Evolutionary conservation across 2,888 invertebrate species (phyloP).

Genomic region (Odontomyia ornata): DNA sequence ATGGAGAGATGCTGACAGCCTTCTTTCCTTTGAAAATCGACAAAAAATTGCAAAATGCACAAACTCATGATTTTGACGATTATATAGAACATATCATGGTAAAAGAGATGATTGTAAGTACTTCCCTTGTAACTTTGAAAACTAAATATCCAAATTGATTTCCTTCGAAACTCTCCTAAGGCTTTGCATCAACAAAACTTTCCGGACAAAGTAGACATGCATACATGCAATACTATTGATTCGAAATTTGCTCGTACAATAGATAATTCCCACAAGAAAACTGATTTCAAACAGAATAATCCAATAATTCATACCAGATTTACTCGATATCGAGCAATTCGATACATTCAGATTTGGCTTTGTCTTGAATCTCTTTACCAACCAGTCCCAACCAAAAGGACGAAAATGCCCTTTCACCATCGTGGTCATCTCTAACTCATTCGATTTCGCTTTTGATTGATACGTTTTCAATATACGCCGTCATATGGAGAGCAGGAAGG

Average conservation of each 20-base stretch:
- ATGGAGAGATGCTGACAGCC: too few species aligned
- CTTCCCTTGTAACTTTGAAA: too few species aligned
- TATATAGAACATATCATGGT: too few species aligned
- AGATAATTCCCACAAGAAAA: constrained; percentile 37
- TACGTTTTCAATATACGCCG: constrained; percentile 23
- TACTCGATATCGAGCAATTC: constrained; percentile 16
- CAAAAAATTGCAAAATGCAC: too few species aligned
- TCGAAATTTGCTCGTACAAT: background rate
- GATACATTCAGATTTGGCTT: constrained; percentile 27
- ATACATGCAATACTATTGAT: too few species aligned
- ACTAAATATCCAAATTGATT: too few species aligned
- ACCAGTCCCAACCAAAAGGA: constrained; percentile 16
- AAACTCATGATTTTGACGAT: too few species aligned
- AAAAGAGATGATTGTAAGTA: too few species aligned
- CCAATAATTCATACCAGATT: constrained; percentile 34
- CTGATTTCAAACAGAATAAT: constrained; percentile 44
- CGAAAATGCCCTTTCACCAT: background rate
- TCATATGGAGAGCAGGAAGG: background rate
- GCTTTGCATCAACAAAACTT: too few species aligned
- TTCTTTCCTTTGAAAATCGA: too few species aligned
- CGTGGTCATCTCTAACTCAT: background rate
- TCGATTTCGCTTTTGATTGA: constrained; percentile 20
- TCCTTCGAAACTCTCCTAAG: too few species aligned
- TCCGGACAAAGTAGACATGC: too few species aligned
- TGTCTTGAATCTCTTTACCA: constrained; percentile 24